phyloP scores from a whole-genome alignment of 2,888 invertebrate genomes.

The Lasioglossum pauxillum region DNA sequence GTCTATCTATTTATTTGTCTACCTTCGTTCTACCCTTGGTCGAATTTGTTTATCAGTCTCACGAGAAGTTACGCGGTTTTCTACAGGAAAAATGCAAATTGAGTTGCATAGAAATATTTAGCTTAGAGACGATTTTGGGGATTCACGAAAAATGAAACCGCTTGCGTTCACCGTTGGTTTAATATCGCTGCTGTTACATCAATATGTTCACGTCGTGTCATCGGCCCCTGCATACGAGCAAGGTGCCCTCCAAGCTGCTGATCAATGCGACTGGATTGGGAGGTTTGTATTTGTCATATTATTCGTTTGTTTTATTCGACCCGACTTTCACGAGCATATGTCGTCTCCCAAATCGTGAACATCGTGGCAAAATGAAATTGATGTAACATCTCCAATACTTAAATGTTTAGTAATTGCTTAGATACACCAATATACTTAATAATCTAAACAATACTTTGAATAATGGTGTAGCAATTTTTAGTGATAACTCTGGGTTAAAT shows the following conservation, averaged over 20 bases:
- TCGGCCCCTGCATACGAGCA: slow-evolving; percentile 58
- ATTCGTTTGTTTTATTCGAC: background rate
- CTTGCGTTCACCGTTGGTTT: slow-evolving; percentile 24
- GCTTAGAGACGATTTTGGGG: background rate
- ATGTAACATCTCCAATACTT: no score
- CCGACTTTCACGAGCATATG: background rate
- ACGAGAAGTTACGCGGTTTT: background rate
- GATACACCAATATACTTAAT: no score
- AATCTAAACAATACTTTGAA: no score
- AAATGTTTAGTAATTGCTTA: no score
- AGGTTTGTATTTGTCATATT: slow-evolving; percentile 77
- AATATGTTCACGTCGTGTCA: slow-evolving; percentile 34
- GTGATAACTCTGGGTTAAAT: no score
- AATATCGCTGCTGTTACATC: slow-evolving; percentile 23
- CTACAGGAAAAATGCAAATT: background rate
- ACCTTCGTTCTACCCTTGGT: background rate
- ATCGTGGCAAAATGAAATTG: no score
- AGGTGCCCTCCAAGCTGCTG: slow-evolving; percentile 70
- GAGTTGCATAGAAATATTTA: background rate
- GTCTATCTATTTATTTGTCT: background rate
- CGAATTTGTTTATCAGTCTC: background rate
- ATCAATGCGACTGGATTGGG: slow-evolving; percentile 84
- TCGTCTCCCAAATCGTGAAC: background rate
- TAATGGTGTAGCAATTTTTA: no score
- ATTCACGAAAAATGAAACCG: slow-evolving; percentile 46